Base-by-base conservation (phyloP, 1,140 invertebrate genomes). In the Conus ventricosus region DNA sequence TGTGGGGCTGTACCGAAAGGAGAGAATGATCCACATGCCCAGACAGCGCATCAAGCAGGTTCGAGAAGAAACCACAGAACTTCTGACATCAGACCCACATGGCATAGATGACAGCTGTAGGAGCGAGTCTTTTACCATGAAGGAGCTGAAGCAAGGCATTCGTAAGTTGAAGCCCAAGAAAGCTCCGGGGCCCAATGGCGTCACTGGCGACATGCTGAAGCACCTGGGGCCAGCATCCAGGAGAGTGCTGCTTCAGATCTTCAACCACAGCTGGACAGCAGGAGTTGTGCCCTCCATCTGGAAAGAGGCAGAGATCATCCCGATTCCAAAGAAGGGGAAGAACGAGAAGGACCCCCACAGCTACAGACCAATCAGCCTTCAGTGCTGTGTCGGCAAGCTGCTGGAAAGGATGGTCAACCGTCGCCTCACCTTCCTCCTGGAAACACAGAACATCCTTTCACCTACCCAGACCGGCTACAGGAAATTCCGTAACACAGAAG, bases 341-440 rank as follows among this genome's bases (percentile, higher is more conserved):
- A 27, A 67, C 67, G 1, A n/a, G 53, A 86, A 57, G 6, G 75
- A 90, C 13, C 55, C 84, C 1, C n/a, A 53, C n/a, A 88, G 87
- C 55, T 90, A 88, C 76, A 75, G 87, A 71, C 89, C 87, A 23
- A 90, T 90, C 84, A 87, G 87, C 75, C 87, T 90, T 0, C 39
- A 15, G 5, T 86, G 89, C 84, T 88, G 78, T 60, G 25, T 75
- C 13, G 87, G 75, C 4, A 88, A 90, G 63, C 20, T 80, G 20
- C 17, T 90, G 53, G 89, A 90, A 57, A 17, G 82, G 53, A 67
- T 85, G 57, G 57, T 85, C 84, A 85, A 85, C 60, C 84, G 63
- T 8, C 84, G 63, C n/a, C 84, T 85, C 8, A 25, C 27, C n/a
- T 67, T 67, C 25, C 39, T 67, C 27, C 57, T 88, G 63, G 76